Percentiles rank a stretch among this genome's conserved stretches.
phyloP scores from a whole-genome alignment of 2,797 vertebrate species.

The Premnoplex brunnescens region DNA sequence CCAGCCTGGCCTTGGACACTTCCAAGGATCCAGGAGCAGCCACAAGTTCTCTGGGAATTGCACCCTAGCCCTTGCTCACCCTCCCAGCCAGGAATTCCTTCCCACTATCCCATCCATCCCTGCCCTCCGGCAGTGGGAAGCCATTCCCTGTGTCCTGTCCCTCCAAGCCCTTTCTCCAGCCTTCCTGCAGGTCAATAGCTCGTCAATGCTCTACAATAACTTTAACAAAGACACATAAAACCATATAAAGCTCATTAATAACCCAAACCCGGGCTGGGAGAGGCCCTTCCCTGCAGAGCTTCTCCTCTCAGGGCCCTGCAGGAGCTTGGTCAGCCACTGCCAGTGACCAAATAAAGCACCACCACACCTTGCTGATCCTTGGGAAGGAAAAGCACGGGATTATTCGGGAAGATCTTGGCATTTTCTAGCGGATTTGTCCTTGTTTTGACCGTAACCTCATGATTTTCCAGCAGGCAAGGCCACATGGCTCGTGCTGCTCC shows the following conservation, averaged over 20 bases:
- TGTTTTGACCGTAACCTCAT: neutral
- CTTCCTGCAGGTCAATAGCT: neutral
- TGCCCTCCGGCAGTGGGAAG: neutral
- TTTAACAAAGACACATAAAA: neutral
- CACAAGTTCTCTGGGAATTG: too few relatives aligned
- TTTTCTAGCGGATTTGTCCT: neutral
- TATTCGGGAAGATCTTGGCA: neutral
- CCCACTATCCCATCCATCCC: too few relatives aligned
- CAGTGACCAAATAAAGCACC: neutral
- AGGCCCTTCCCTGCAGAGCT: neutral
- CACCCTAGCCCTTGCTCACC: too few relatives aligned
- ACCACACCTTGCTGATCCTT: neutral
- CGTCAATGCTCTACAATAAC: neutral
- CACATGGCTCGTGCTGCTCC: neutral
- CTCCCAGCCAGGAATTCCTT: too few relatives aligned
- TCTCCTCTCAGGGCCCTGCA: neutral
- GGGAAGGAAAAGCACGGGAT: neutral
- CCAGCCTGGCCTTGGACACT: neutral
- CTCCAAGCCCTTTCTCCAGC: neutral
- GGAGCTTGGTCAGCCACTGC: neutral
- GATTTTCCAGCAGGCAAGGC: neutral
- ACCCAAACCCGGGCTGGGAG: neutral
- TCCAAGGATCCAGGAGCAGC: too few relatives aligned
- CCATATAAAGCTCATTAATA: fast-evolving
- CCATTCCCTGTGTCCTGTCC: neutral